Conservation (phyloP, 1,140 invertebrate genomes). For the Trichoplusia ni region DNA sequence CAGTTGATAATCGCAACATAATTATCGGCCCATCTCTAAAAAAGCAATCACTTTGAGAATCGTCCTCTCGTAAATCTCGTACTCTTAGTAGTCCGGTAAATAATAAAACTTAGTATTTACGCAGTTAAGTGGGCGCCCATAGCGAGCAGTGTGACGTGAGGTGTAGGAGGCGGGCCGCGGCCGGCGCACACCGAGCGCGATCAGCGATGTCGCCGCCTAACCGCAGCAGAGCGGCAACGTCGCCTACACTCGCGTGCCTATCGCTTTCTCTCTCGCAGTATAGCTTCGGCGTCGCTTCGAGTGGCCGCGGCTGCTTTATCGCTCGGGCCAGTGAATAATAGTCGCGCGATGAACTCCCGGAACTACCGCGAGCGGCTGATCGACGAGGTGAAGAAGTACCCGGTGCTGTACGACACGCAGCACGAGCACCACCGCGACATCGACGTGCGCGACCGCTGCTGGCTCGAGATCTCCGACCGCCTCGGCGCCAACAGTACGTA, state of each 20-base stretch:
- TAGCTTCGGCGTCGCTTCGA: conserved; percentile 61
- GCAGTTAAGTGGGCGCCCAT: too few species aligned
- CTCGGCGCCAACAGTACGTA: conserved; percentile 71
- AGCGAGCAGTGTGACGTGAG: conserved; percentile 6
- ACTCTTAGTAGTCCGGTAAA: too few species aligned
- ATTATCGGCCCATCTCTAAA: too few species aligned
- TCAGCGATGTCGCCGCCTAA: conserved; percentile 46
- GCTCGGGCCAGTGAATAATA: background rate
- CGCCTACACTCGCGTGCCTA: conserved; percentile 43
- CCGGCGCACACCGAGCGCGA: conserved; percentile 62
- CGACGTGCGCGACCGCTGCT: conserved; percentile 67
- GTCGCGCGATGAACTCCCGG: conserved; percentile 43
- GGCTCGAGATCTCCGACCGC: conserved; percentile 68
- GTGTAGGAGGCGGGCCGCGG: conserved; percentile 15
- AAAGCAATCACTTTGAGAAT: too few species aligned
- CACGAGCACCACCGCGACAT: conserved; percentile 73
- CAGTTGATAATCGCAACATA: too few species aligned
- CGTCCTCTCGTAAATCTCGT: too few species aligned
- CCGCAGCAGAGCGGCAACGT: conserved; percentile 60
- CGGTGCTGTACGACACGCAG: conserved; percentile 70
- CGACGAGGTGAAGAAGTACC: conserved; percentile 73
- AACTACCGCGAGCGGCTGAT: conserved; percentile 65
- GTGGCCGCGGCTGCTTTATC: conserved; percentile 46
- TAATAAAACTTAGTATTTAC: too few species aligned
- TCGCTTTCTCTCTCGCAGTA: conserved; percentile 68